Evolutionary conservation across 2,888 invertebrate species (phyloP).

Genomic region (Dolomedes plantarius): DNA sequence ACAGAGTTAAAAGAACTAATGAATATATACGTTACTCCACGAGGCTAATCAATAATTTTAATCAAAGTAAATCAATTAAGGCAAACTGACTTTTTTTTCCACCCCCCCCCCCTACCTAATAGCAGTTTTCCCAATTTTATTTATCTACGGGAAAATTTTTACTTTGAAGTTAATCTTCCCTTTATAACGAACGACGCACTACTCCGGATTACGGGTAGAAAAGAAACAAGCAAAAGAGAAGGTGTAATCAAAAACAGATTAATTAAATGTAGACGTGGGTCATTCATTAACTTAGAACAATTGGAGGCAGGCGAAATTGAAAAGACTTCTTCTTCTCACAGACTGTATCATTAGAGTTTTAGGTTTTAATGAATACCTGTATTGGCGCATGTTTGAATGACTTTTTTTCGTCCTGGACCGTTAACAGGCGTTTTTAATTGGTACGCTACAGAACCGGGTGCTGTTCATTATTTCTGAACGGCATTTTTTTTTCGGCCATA

Average conservation of each 20-base stretch:
- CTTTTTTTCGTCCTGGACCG: not conserved
- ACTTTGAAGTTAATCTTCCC: slow-evolving; percentile 8
- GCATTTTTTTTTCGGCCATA: not conserved
- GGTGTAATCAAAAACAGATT: slow-evolving; percentile 64
- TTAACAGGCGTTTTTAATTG: slow-evolving; percentile 8
- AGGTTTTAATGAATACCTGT: slow-evolving; percentile 2
- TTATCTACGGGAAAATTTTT: not conserved
- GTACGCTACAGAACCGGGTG: not conserved
- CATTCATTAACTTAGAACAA: slow-evolving; percentile 56
- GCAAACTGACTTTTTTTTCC: not conserved
- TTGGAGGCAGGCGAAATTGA: not conserved
- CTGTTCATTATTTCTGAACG: slow-evolving; percentile 1
- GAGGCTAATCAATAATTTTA: slow-evolving; percentile 60
- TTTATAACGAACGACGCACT: slow-evolving; percentile 10
- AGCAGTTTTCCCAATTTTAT: not conserved
- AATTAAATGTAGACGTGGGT: slow-evolving; percentile 43
- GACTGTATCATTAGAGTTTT: slow-evolving; percentile 3
- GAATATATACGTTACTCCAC: slow-evolving; percentile 49
- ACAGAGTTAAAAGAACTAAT: slow-evolving; percentile 11
- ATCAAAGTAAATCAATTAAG: slow-evolving; percentile 69
- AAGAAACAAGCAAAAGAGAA: not conserved
- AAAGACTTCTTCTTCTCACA: not conserved
- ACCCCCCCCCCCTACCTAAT: too few relatives aligned
- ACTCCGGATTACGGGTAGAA: not conserved
- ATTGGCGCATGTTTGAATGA: slow-evolving; percentile 1